Percentiles rank a stretch among this genome's conserved stretches.
Conservation (phyloP, 2,888 invertebrate genomes). For the Plagodis dolabraria region DNA sequence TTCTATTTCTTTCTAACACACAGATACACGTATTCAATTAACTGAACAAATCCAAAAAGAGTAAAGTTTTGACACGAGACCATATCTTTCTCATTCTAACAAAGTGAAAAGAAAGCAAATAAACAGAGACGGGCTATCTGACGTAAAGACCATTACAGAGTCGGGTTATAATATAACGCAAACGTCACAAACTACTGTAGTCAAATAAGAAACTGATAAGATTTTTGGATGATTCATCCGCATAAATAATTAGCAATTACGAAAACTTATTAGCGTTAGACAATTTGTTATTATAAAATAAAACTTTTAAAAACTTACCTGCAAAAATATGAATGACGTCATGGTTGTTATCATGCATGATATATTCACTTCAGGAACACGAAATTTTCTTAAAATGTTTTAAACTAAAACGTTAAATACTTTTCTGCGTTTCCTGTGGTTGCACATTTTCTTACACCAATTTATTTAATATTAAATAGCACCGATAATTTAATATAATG, state of each 20-base stretch:
- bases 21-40: conserved; percentile 40
- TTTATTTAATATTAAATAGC: conserved; percentile 48
- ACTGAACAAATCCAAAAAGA: conserved; percentile 32
- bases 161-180: conserved; percentile 53
- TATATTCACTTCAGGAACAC: conserved; percentile 74
- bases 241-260: conserved; percentile 22
- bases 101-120: conserved; percentile 17
- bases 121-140: conserved; percentile 56
- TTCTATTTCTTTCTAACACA: conserved; percentile 72
- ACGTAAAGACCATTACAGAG: conserved; percentile 30
- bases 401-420: conserved; percentile 48
- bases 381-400: conserved; percentile 63
- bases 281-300: conserved; percentile 17
- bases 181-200: conserved; percentile 70
- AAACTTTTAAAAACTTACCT: conserved; percentile 63
- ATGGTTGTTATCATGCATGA: conserved; percentile 80
- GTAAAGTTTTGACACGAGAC: not conserved
- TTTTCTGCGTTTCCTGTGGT: conserved; percentile 53
- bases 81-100: conserved; percentile 33
- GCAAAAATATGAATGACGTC: conserved; percentile 84
- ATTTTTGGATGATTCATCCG: conserved; percentile 61
- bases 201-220: conserved; percentile 77
- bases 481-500: conserved; percentile 58
- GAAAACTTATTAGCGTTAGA: conserved; percentile 5
- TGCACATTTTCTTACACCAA: conserved; percentile 61